Conservation (phyloP, 2,113 vertebrate genomes). For the Urocolius indicus region DNA sequence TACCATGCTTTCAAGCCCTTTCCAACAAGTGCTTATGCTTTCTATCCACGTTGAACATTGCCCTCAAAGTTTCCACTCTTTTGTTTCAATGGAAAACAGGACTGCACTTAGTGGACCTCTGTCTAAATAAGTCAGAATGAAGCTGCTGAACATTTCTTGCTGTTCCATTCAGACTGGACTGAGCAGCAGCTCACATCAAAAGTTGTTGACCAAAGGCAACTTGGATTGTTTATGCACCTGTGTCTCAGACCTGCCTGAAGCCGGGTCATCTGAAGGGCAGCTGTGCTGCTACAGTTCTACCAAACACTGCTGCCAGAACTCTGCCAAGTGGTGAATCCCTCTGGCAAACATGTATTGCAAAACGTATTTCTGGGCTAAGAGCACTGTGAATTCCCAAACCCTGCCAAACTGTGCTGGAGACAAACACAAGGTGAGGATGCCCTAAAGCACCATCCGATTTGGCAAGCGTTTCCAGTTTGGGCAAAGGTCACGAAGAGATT, state of each 20-base stretch:
- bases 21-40: background rate
- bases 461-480: background rate
- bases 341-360: fast-evolving
- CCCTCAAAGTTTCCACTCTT: background rate
- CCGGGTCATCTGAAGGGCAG: background rate
- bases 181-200: background rate
- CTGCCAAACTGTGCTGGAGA: background rate
- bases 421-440: background rate
- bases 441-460: background rate
- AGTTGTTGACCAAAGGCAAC: background rate
- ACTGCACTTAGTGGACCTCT: background rate
- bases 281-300: background rate
- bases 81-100: background rate
- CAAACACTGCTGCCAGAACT: background rate
- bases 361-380: background rate
- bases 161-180: background rate
- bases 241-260: background rate
- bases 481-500: background rate
- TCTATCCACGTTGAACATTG: background rate
- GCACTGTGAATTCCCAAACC: fast-evolving
- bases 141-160: background rate
- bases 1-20: background rate
- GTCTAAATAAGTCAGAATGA: background rate
- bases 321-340: background rate
- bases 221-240: background rate